Conservation (phyloP, 2,888 invertebrate genomes). For the Chalcis sispes region DNA sequence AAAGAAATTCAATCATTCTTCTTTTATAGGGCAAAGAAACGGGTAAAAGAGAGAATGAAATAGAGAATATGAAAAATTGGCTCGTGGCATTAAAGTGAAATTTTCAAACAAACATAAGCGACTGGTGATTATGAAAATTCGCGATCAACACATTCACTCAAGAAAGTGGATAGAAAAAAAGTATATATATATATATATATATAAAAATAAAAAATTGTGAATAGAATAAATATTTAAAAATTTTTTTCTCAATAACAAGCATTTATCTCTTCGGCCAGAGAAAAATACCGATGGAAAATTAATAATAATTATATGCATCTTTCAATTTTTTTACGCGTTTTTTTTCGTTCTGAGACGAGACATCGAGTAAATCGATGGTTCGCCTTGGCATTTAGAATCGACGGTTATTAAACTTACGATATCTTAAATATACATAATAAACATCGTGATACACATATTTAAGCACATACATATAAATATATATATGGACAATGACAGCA, state of each 20-base stretch:
- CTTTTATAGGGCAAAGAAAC: conserved; percentile 41
- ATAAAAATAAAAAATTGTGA: conserved; percentile 30
- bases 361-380: conserved; percentile 35
- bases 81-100: conserved; percentile 47
- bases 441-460: conserved; percentile 62
- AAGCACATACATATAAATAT: conserved; percentile 60
- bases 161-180: conserved; percentile 33
- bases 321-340: conserved; percentile 12
- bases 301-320: not conserved
- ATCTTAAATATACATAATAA: conserved; percentile 34
- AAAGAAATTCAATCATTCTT: conserved; percentile 38
- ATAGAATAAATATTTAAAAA: conserved; percentile 22
- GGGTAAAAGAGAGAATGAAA: conserved; percentile 52
- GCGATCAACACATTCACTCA: conserved; percentile 55
- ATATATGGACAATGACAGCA: conserved; percentile 62
- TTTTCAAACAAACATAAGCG: conserved; percentile 58
- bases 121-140: conserved; percentile 55
- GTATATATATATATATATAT: too few species aligned
- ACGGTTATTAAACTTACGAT: too few species aligned
- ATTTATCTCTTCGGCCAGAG: conserved; percentile 25
- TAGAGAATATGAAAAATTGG: conserved; percentile 45
- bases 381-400: conserved; percentile 31
- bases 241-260: conserved; percentile 9
- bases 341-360: conserved; percentile 21
- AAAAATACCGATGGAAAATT: conserved; percentile 22